Base-by-base conservation (phyloP, 2,797 vertebrate genomes). In the Enteromius argenteus region DNA sequence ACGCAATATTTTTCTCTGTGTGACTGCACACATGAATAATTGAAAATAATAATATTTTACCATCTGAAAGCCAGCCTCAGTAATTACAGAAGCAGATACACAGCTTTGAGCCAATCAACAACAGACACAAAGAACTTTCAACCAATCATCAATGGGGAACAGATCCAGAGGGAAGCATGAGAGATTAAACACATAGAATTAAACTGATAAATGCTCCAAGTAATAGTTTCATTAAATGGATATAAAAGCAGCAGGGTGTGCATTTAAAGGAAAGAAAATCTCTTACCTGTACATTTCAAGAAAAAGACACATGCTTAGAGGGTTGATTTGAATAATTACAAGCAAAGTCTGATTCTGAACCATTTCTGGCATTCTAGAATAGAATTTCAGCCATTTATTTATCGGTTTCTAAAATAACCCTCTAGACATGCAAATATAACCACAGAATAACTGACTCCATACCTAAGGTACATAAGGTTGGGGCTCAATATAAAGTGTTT, bases 31-130 rank as follows among this genome's bases (percentile, higher is more conserved):
- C 66, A 80, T 84, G 83, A 85, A 89, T 89, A 80, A 87, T 87
- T 85, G 83, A 84, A 71, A 85, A 85, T 85, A 84, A 86, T 87
- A 87, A 85, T 86, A 74, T 84, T 77, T 85, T 76, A 64, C 75
- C 68, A 84, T 78, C 32, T 67, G 85, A 81, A 86, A 74, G 83
- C 82, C 58, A 84, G 21, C 79, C 49, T 67, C 19, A 53, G 86
- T 84, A 86, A 89, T 88, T 86, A 73, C 71, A 86, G 72, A 80
- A 67, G 78, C 74, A 66, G 67, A 84, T 46, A 66, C 80, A 66
- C 32, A 49, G 81, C 79, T 49, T 62, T 85, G 75, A 81, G 37
- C 46, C 44, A 71, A 80, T 84, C 67, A 85, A 32, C 58, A 66
- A n/a, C 73, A 80, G 46, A 53, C 13, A 23, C 62, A 37, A 4